phyloP scores from a whole-genome alignment of 2,797 vertebrate species.

The Orientallactaga sibirica region DNA sequence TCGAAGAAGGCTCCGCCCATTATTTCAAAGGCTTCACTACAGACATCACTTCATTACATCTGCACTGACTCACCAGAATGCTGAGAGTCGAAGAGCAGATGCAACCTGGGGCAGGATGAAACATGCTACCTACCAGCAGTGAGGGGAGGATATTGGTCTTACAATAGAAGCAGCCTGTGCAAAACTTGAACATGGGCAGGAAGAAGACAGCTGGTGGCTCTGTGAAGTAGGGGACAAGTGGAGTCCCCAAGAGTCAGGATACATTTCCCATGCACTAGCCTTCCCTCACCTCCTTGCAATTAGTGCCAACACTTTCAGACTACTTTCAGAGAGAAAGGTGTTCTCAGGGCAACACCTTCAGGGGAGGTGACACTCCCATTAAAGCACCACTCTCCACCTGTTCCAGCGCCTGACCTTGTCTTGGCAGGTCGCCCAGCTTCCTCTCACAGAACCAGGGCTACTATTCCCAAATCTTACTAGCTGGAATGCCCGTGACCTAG shows the following conservation, averaged over 20 bases:
- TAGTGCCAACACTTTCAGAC: not conserved
- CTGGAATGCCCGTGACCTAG: not conserved
- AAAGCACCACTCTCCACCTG: not conserved
- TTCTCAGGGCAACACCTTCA: too few species aligned
- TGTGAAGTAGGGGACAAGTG: not conserved
- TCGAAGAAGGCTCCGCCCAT: not conserved
- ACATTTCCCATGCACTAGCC: not conserved
- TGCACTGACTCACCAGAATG: not conserved
- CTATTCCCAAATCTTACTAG: not conserved
- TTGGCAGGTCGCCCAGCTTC: accelerated
- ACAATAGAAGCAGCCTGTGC: accelerated
- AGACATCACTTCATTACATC: not conserved
- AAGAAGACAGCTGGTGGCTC: not conserved
- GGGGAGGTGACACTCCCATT: too few species aligned
- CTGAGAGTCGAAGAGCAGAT: not conserved
- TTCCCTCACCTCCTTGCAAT: not conserved
- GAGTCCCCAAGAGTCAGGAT: too few species aligned
- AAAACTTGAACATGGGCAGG: not conserved
- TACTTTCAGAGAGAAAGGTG: accelerated
- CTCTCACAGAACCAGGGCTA: not conserved
- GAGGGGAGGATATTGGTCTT: accelerated
- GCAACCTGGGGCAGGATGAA: not conserved
- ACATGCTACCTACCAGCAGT: not conserved
- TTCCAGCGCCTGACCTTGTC: accelerated
- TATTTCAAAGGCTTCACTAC: not conserved